A percentile compares a stretch with the other conserved stretches of the same genome.
phyloP scores from a whole-genome alignment of 2,888 invertebrate genomes.

The Chironomus riparius region DNA sequence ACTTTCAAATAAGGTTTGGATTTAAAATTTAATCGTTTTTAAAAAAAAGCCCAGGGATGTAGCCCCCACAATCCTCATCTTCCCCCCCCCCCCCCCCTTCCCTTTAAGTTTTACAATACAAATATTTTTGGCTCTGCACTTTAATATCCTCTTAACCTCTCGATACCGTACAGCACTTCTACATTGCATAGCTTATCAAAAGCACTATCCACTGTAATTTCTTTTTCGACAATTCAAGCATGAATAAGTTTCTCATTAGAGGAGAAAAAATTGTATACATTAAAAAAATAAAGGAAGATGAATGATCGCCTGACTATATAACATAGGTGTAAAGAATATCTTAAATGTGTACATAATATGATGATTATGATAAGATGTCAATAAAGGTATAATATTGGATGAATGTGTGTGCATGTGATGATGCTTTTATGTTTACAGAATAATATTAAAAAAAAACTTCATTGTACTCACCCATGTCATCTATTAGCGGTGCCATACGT shows the following conservation, averaged over 20 bases:
- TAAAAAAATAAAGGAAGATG: not conserved
- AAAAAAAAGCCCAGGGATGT: too few species aligned
- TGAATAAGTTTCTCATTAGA: not conserved
- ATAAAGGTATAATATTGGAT: not conserved
- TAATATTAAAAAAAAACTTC: not conserved
- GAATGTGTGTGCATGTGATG: not conserved
- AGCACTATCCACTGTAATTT: not conserved
- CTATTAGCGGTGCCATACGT: slow-evolving; percentile 89
- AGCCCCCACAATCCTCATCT: too few species aligned
- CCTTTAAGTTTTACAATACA: too few species aligned
- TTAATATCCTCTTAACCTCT: too few species aligned
- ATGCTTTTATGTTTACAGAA: not conserved
- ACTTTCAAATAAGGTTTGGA: too few species aligned
- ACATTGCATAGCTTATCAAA: not conserved
- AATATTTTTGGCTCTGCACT: too few species aligned
- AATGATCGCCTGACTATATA: not conserved
- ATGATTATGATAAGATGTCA: too few species aligned
- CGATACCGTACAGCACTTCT: too few species aligned
- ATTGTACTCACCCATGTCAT: slow-evolving; percentile 79
- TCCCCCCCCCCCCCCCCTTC: too few species aligned
- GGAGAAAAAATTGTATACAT: not conserved
- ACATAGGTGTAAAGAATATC: too few species aligned
- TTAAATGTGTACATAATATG: too few species aligned
- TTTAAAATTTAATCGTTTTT: too few species aligned
- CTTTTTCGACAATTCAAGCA: not conserved